These are phyloP conservation scores for Salmo trutta DNA, from an alignment of 2,797 vertebrate genomes.

Conservation along the genomic window DNA sequence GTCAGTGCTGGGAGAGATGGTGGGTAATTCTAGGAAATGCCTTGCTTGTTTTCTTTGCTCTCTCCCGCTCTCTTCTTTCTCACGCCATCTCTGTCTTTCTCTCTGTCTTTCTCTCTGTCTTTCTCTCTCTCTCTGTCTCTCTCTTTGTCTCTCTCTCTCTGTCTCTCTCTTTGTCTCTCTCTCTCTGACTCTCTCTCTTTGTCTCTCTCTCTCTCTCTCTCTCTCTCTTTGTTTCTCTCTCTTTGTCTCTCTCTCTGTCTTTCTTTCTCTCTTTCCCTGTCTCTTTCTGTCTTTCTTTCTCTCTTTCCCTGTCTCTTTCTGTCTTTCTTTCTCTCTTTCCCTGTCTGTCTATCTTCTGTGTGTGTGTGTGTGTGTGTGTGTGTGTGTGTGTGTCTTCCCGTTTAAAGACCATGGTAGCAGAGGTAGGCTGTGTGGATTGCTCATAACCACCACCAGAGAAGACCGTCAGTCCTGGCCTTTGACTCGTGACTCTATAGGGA, in stretches of 20 bases:
- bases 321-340: fast-evolving
- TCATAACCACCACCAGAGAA: too few relatives aligned
- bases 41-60: slow-evolving; percentile 55
- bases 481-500: too few relatives aligned
- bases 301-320: fast-evolving
- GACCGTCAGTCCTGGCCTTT: too few relatives aligned
- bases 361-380: too few relatives aligned
- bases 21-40: slow-evolving; percentile 74
- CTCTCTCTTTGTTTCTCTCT: slow-evolving; percentile 5
- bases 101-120: background rate
- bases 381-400: too few relatives aligned
- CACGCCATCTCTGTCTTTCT: slow-evolving; percentile 24
- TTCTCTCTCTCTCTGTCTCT: too few relatives aligned
- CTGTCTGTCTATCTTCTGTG: fast-evolving
- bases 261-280: fast-evolving
- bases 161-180: too few relatives aligned
- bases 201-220: background rate
- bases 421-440: too few relatives aligned
- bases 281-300: too few relatives aligned
- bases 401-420: too few relatives aligned
- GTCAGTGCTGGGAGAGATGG: slow-evolving; percentile 64
- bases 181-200: fast-evolving
- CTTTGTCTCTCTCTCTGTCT: slow-evolving; percentile 13
- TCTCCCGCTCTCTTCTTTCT: slow-evolving; percentile 7
- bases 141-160: fast-evolving